Evolutionary conservation across 2,888 invertebrate species (phyloP).

Genomic region (Drosophila mettleri): DNA sequence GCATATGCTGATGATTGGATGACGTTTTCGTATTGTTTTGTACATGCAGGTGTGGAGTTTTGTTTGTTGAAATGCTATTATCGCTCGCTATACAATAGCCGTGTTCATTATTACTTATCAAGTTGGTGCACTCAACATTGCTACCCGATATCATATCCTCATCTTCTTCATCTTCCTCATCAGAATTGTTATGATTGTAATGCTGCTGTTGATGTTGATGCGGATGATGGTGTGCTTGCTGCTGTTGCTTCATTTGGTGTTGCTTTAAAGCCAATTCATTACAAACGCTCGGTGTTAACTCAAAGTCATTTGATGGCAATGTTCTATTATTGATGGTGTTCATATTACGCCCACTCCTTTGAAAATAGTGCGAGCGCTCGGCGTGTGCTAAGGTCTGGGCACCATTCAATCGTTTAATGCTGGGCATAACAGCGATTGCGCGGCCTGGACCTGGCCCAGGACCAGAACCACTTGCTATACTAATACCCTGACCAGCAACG

Average conservation of each 20-base stretch:
- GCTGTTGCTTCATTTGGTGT: constrained; percentile 47
- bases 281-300: constrained; percentile 25
- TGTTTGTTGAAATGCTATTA: constrained; percentile 31
- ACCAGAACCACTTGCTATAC: constrained; percentile 11
- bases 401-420: constrained; percentile 37
- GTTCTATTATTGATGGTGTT: constrained; percentile 11
- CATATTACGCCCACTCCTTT: constrained; percentile 21
- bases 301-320: constrained; percentile 28
- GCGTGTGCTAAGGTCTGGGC: constrained; percentile 57
- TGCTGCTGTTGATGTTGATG: constrained; percentile 40
- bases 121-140: constrained; percentile 82
- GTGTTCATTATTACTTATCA: constrained; percentile 75
- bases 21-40: constrained; percentile 41
- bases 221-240: constrained; percentile 54
- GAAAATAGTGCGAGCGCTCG: constrained; percentile 52
- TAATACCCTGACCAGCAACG: constrained; percentile 1
- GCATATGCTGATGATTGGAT: constrained; percentile 7
- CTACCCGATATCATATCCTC: constrained; percentile 79
- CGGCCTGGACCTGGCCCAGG: constrained; percentile 5
- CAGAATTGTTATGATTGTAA: constrained; percentile 76
- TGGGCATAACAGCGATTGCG: constrained; percentile 3
- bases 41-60: constrained; percentile 36
- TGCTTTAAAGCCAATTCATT: constrained; percentile 42
- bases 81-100: constrained; percentile 43
- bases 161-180: constrained; percentile 59